Evolutionary conservation across 2,113 vertebrate genomes (phyloP).

Genomic region (Uropsilus gracilis): DNA sequence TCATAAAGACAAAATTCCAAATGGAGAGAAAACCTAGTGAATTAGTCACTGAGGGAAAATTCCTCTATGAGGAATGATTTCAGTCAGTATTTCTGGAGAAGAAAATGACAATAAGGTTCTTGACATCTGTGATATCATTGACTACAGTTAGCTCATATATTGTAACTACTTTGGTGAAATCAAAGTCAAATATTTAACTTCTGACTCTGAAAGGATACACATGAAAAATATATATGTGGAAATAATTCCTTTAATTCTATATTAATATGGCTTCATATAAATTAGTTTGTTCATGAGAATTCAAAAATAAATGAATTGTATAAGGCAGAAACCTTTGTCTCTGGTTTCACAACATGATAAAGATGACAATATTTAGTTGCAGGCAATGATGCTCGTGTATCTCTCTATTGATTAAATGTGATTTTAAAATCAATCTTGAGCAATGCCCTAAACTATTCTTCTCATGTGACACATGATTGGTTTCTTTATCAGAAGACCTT

Average conservation of each 20-base stretch:
- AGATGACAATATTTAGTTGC: background rate
- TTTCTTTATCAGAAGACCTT: background rate
- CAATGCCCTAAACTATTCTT: background rate
- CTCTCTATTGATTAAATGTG: background rate
- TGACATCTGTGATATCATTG: conserved; percentile 62
- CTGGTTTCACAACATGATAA: background rate
- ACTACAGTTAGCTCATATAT: conserved; percentile 46
- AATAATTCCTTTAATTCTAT: background rate
- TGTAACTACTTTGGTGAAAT: conserved; percentile 68
- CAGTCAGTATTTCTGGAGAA: conserved; percentile 54
- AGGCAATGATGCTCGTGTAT: conserved; percentile 5
- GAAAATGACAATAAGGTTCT: conserved; percentile 62
- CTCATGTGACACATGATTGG: background rate
- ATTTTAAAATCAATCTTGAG: conserved; percentile 26
- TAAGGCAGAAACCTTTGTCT: background rate
- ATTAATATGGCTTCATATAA: conserved; percentile 23
- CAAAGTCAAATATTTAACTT: no score
- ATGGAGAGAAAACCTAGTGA: conserved; percentile 59
- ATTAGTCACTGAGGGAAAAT: conserved; percentile 69
- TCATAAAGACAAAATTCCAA: conserved; percentile 69
- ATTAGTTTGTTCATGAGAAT: background rate
- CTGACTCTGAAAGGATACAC: conserved; percentile 60
- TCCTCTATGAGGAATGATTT: conserved; percentile 52
- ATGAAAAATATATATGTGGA: conserved; percentile 65
- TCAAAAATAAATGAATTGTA: background rate